Percentiles rank a stretch among this genome's conserved stretches.
phyloP scores from a whole-genome alignment of 2,113 vertebrate species.

The Ctenodactylus gundi region DNA sequence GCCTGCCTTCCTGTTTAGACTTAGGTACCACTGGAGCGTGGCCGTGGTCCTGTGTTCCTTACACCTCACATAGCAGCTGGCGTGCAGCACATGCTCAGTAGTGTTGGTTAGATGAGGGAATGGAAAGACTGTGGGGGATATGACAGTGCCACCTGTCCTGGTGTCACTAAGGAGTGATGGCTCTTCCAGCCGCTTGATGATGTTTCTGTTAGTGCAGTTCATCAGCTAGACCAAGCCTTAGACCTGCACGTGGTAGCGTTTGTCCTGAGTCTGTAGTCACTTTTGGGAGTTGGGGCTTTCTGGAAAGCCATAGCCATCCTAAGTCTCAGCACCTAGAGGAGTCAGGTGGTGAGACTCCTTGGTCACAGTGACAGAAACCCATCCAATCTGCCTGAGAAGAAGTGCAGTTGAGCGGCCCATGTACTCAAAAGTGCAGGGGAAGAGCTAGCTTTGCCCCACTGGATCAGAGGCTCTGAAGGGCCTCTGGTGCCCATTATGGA shows the following conservation, averaged over 20 bases:
- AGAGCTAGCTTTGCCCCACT: background rate
- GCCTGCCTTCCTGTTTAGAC: background rate
- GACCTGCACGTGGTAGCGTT: background rate
- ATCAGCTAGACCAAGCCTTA: background rate
- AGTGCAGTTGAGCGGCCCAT: background rate
- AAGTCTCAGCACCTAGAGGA: background rate
- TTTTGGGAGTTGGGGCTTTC: background rate
- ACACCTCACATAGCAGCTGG: background rate
- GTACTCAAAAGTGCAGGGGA: no score
- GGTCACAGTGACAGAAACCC: background rate
- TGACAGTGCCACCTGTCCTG: background rate
- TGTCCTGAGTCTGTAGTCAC: background rate
- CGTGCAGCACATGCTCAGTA: background rate
- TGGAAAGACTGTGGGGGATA: background rate
- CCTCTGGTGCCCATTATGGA: rapidly evolving
- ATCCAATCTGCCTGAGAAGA: background rate
- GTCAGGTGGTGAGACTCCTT: background rate
- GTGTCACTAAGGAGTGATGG: background rate
- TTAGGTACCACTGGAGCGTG: no score
- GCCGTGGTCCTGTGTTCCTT: background rate
- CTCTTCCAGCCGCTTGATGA: background rate
- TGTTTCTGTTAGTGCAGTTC: background rate
- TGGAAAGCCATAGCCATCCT: background rate
- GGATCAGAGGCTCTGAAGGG: background rate
- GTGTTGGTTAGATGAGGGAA: background rate